Conservation (phyloP, 2,113 vertebrate species). For the zebrafish (Danio rerio) region GRCz12tu NC_133185.1:6627001-6627500, state of each 20-base stretch:
- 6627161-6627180: neutral
- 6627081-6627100: neutral
- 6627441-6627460: conserved; percentile 31
- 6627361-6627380: neutral
- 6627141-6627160: conserved; percentile 10
- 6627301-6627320: conserved; percentile 16
- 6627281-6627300: too few relatives aligned
- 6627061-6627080: neutral
- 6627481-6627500: neutral
- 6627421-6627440: neutral
- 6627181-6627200: neutral
- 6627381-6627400: conserved; percentile 15
- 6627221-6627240: too few relatives aligned
- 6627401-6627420: neutral
- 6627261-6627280: too few relatives aligned
- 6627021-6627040: too few relatives aligned
- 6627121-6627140: conserved; percentile 19
- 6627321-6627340: conserved; percentile 28
- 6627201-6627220: neutral
- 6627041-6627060: neutral
- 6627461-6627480: neutral
- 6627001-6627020: too few relatives aligned
- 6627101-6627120: neutral
- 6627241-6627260: too few relatives aligned
- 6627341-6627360: neutral